phyloP scores from a whole-genome alignment of 35 echinoderm and acorn worm species.

The Ptychodera flava region DNA sequence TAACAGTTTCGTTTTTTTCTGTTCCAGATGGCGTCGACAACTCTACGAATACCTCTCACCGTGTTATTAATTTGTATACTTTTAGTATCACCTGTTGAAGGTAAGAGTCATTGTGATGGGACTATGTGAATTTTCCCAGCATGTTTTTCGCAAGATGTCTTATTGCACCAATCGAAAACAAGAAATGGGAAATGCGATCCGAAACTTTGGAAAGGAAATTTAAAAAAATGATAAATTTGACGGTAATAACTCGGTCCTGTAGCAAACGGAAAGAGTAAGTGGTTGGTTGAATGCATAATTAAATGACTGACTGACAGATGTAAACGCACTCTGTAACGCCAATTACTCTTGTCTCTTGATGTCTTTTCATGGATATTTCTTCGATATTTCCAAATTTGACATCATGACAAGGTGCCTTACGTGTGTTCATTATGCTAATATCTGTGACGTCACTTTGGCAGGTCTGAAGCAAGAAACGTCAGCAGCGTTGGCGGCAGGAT shows the following conservation, averaged over 20 bases:
- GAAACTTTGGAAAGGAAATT: background rate
- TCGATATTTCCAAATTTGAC: background rate
- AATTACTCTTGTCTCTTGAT: too few relatives aligned
- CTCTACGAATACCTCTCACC: background rate
- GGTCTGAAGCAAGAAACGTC: background rate
- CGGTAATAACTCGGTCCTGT: background rate
- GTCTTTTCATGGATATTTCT: background rate
- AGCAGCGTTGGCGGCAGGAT: background rate
- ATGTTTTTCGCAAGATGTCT: background rate
- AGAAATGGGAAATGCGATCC: background rate
- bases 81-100: background rate
- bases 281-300: too few relatives aligned
- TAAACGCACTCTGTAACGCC: too few relatives aligned
- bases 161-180: background rate
- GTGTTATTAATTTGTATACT: background rate
- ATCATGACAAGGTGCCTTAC: background rate
- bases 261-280: too few relatives aligned
- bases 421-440: background rate
- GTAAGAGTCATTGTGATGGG: background rate
- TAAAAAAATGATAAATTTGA: background rate
- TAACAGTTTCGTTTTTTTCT: background rate
- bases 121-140: background rate
- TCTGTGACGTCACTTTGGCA: background rate
- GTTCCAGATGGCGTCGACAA: background rate
- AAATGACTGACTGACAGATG: too few relatives aligned